A percentile compares a stretch with the other conserved stretches of the same genome.
Evolutionary conservation across 2,888 invertebrate genomes (phyloP).

Genomic region (Scaptomyza caliginosa): DNA sequence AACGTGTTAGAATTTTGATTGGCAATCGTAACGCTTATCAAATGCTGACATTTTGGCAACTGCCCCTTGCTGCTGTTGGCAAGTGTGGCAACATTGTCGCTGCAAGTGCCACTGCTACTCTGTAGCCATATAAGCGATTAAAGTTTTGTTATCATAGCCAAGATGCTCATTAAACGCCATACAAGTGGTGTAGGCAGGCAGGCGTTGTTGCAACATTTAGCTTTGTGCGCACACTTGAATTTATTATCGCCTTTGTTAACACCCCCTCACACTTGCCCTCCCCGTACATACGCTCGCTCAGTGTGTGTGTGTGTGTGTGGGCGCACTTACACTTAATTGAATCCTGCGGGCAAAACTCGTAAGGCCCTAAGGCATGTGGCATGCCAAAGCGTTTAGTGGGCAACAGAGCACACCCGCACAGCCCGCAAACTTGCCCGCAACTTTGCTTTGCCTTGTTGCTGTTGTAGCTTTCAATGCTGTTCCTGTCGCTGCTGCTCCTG

Average conservation of each 20-base stretch:
- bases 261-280: too few relatives aligned
- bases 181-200: not conserved
- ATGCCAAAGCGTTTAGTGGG: constrained; percentile 72
- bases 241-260: constrained; percentile 48
- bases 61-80: not conserved
- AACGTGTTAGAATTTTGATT: constrained; percentile 22
- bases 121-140: constrained; percentile 14
- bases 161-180: constrained; percentile 39
- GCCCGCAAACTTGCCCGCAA: constrained; percentile 33
- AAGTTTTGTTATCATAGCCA: constrained; percentile 49
- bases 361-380: constrained; percentile 64
- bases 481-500: constrained; percentile 12
- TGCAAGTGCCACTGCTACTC: constrained; percentile 26
- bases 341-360: constrained; percentile 72
- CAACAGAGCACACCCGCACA: constrained; percentile 31
- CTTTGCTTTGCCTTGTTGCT: constrained; percentile 14
- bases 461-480: not conserved
- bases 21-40: constrained; percentile 21
- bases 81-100: constrained; percentile 25
- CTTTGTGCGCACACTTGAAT: constrained; percentile 41
- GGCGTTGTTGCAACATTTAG: constrained; percentile 30
- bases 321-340: constrained; percentile 76
- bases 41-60: constrained; percentile 4
- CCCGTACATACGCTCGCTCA: not conserved
- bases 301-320: constrained; percentile 5